phyloP scores from a whole-genome alignment of 2,797 vertebrate species.

The Monodelphis domestica region DNA sequence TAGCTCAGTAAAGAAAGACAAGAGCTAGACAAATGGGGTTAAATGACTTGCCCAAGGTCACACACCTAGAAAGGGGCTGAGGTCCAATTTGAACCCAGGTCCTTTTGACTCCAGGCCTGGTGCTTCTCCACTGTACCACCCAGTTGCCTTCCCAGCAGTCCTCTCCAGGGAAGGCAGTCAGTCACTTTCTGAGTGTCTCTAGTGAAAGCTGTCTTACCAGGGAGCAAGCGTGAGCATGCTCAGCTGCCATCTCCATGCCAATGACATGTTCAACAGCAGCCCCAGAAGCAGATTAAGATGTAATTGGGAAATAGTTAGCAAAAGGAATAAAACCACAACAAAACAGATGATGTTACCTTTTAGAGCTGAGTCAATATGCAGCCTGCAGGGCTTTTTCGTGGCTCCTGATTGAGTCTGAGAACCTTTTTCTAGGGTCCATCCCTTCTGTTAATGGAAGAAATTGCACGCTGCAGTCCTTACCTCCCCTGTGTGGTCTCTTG shows the following conservation, averaged over 20 bases:
- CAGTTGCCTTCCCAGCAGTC: neutral
- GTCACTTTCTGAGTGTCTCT: neutral
- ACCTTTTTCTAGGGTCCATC: neutral
- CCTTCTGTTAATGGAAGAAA: neutral
- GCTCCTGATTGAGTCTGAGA: neutral
- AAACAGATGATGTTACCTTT: neutral
- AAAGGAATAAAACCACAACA: neutral
- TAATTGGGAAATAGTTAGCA: neutral
- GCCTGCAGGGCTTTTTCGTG: neutral
- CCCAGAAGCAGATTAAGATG: neutral
- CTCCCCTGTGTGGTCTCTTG: no score
- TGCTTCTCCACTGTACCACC: no score
- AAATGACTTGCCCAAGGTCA: no score
- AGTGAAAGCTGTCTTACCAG: neutral
- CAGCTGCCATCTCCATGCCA: neutral
- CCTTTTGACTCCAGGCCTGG: no score
- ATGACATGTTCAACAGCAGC: neutral
- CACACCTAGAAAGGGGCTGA: no score
- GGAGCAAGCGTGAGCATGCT: neutral
- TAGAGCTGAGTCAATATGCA: neutral
- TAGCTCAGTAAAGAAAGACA: no score
- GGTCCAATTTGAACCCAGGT: no score
- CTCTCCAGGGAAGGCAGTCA: neutral
- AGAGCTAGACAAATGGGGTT: no score
- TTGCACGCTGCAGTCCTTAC: neutral